Evolutionary conservation across 2,797 vertebrate species (phyloP), one percentile per base, ranked within the genome.

Genomic region (Cheirogaleus major): DNA sequence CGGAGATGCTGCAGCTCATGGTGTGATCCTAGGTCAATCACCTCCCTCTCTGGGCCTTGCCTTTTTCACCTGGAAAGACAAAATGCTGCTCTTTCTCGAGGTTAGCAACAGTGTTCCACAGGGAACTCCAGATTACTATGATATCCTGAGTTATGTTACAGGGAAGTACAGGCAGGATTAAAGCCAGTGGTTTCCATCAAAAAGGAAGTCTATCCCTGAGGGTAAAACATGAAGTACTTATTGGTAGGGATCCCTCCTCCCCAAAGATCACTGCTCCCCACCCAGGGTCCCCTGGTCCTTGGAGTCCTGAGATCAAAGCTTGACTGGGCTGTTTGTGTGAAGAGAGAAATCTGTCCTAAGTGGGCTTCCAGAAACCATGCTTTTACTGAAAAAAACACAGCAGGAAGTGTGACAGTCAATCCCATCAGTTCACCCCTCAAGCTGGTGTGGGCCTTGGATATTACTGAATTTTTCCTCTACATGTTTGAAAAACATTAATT

Each of bases 261-360:
- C 50, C 84, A 97, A 95, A 94, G 59, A 84, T 97, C 93, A 96
- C 41, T 0, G 30, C 48, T 91, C 78, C 75, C 5, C 10, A 25
- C 41, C 41, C n/a, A 43, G 69, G 20, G 32, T 57, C 63, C 48
- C 41, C 52, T 70, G 8, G 81, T 61, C 52, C 48, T 94, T 50
- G 2, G 45, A 91, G 69, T 23, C 52, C 52, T 25, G 83, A 93
- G 95, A 96, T 96, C 87, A 97, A 96, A 98, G 93, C 25, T 76
- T 63, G 0, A 0, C 38, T 45, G n/a, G 38, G 18, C 20, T 1
- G 4, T 90, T 83, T 86, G 43, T 65, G 20, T 45, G 48, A 92
- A 83, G 85, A 92, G 41, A 95, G 32, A 96, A 97, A 93, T 72
- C 95, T 96, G 92, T 89, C 15, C 30, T 69, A 6, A 82, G 15